These are phyloP conservation scores for Cephus cinctus DNA, from an alignment of 1,140 invertebrate genomes.

Conservation along the genomic window DNA sequence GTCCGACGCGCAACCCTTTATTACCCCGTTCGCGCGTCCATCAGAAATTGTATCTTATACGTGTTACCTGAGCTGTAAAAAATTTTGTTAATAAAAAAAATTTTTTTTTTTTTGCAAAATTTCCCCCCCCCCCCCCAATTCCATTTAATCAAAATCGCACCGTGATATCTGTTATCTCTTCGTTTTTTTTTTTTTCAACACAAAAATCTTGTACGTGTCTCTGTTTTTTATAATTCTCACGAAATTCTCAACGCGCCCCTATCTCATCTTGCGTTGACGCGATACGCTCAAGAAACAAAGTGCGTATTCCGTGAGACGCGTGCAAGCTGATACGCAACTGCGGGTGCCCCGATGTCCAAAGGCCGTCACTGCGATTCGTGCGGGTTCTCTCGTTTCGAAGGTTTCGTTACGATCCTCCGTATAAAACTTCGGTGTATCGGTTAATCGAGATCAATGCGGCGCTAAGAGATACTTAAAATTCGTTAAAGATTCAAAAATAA, in stretches of 20 bases:
- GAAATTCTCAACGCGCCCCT: constrained; percentile 8
- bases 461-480: too few relatives aligned
- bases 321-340: constrained; percentile 16
- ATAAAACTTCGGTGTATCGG: too few relatives aligned
- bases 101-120: too few relatives aligned
- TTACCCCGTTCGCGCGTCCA: not conserved
- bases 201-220: constrained; percentile 10
- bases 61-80: constrained; percentile 3
- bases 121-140: too few relatives aligned
- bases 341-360: constrained; percentile 21
- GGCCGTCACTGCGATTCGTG: too few relatives aligned
- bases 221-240: not conserved
- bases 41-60: not conserved
- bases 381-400: too few relatives aligned
- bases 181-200: constrained; percentile 8
- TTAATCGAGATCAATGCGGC: too few relatives aligned
- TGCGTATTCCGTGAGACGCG: constrained; percentile 9
- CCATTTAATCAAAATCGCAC: not conserved
- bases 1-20: not conserved
- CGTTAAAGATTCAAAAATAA: too few relatives aligned
- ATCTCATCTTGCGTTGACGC: constrained; percentile 11
- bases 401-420: too few relatives aligned
- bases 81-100: not conserved
- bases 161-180: not conserved
- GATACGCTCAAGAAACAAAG: constrained; percentile 5